Conservation (phyloP, 2,797 vertebrate species). For the Diceros bicornis region DNA sequence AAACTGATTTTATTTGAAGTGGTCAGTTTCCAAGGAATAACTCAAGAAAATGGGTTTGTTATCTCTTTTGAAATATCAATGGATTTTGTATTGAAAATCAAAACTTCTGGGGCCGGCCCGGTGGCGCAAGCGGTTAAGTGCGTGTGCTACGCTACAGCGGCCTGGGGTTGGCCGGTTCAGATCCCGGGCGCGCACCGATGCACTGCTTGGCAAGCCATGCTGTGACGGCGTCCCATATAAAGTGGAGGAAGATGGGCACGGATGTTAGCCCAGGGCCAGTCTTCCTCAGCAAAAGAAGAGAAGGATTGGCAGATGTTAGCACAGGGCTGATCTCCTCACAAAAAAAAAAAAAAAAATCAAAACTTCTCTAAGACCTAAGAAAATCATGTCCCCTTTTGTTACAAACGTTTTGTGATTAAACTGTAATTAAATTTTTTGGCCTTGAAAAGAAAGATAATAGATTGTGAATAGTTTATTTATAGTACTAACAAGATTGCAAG, state of each 20-base stretch:
- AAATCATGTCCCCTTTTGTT: not conserved
- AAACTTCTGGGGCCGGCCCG: not conserved
- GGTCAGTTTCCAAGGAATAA: conserved; percentile 14
- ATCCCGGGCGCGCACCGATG: too few relatives aligned
- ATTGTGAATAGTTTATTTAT: conserved; percentile 30
- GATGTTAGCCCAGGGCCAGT: too few relatives aligned
- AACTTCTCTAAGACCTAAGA: not conserved
- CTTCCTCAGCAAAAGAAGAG: too few relatives aligned
- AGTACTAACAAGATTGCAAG: not conserved
- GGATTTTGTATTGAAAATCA: conserved; percentile 16
- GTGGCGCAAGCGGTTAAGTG: too few relatives aligned
- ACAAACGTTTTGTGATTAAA: not conserved
- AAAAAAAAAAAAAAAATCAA: not conserved
- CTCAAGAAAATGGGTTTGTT: conserved; percentile 17
- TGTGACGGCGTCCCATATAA: too few relatives aligned
- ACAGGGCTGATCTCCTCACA: too few relatives aligned
- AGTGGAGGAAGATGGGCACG: too few relatives aligned
- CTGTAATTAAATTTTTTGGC: conserved; percentile 14
- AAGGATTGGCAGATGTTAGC: too few relatives aligned
- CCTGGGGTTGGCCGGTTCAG: too few relatives aligned
- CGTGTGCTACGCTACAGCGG: too few relatives aligned
- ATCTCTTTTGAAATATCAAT: not conserved
- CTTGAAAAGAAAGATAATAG: not conserved
- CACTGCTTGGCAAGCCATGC: too few relatives aligned
- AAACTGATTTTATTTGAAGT: not conserved